Percentiles rank a stretch among this genome's conserved stretches.
Conservation (phyloP, 1,140 invertebrate species). For the Wasmannia auropunctata region DNA sequence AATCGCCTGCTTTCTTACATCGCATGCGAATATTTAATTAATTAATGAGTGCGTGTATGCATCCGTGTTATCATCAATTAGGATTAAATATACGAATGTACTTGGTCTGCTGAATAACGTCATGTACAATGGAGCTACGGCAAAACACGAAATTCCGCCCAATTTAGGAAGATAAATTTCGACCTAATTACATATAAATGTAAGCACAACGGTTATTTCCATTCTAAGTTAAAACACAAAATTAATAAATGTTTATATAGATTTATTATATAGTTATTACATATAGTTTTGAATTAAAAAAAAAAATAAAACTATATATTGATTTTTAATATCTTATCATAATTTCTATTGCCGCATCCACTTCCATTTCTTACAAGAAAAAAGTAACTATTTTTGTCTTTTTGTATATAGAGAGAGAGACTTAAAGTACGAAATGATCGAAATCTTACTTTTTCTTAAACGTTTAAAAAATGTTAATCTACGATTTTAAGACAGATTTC, state of each 20-base stretch:
- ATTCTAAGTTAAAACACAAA: background rate
- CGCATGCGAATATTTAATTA: background rate
- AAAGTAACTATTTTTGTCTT: background rate
- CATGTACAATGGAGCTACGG: background rate
- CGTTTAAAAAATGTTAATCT: background rate
- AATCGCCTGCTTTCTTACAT: background rate
- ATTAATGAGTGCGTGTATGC: background rate
- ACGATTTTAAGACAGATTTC: background rate
- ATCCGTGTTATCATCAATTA: background rate
- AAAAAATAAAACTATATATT: background rate
- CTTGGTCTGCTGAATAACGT: background rate
- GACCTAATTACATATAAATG: slow-evolving; percentile 4
- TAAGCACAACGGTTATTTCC: background rate
- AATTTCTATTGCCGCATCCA: background rate
- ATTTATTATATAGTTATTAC: background rate
- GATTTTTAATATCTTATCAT: background rate
- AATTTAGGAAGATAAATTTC: slow-evolving; percentile 5
- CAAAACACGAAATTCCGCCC: background rate
- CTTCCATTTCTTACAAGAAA: background rate
- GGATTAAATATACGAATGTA: background rate
- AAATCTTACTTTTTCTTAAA: background rate
- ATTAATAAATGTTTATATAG: background rate
- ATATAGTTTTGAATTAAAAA: background rate
- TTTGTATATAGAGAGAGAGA: background rate
- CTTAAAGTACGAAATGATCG: background rate